phyloP scores from a whole-genome alignment of 2,797 vertebrate genomes.

The Anabacerthia variegaticeps region DNA sequence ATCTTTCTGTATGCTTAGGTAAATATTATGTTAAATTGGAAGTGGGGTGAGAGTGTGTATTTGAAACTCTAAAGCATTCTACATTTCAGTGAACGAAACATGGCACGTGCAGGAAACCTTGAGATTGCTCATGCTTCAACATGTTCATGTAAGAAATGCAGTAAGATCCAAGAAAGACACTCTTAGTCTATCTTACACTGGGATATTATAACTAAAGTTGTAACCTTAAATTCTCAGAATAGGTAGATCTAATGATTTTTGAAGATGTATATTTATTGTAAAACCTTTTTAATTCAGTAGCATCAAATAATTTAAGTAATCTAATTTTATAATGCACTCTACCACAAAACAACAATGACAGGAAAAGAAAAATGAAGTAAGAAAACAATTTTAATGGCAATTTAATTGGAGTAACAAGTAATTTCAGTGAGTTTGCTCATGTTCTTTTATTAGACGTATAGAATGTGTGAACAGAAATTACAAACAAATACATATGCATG shows the following conservation, averaged over 20 bases:
- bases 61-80: background rate
- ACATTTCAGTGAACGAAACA: background rate
- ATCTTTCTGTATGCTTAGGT: background rate
- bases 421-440: background rate
- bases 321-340: background rate
- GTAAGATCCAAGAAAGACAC: background rate
- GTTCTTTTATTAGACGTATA: background rate
- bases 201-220: background rate
- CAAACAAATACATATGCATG: background rate
- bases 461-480: background rate
- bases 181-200: background rate
- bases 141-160: background rate
- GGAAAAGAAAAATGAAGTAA: background rate
- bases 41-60: background rate
- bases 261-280: background rate
- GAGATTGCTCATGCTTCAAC: background rate
- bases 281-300: background rate
- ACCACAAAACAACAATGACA: background rate
- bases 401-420: background rate
- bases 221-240: background rate
- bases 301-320: background rate
- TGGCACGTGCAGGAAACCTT: background rate
- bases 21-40: background rate
- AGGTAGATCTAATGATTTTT: background rate
- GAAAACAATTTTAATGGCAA: background rate